Evolutionary conservation across 2,888 invertebrate genomes (phyloP).

Genomic region (Polia nebulosa): DNA sequence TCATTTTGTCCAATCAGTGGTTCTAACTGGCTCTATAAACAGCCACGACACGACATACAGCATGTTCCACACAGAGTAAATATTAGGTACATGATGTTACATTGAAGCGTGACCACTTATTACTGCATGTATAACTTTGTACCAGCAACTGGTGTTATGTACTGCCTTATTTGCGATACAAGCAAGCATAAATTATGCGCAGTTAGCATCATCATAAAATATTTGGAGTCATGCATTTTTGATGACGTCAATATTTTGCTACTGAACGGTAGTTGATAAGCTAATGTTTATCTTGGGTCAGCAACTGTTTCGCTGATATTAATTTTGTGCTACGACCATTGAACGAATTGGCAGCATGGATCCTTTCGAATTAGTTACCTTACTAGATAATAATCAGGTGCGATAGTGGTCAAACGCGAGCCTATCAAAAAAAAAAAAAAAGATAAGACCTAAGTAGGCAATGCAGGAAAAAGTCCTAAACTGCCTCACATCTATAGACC

Average conservation of each 20-base stretch:
- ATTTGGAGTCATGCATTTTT: slow-evolving; percentile 43
- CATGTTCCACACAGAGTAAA: slow-evolving; percentile 46
- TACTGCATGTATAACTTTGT: slow-evolving; percentile 32
- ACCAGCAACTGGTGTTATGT: slow-evolving; percentile 49
- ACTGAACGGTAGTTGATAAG: slow-evolving; percentile 12
- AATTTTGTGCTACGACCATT: not conserved
- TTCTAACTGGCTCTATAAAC: slow-evolving; percentile 73
- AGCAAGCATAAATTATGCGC: slow-evolving; percentile 47
- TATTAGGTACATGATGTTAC: slow-evolving; percentile 65
- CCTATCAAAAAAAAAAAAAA: too few relatives aligned
- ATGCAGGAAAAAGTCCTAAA: slow-evolving; percentile 29
- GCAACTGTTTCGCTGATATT: slow-evolving; percentile 3
- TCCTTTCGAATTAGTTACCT: not conserved
- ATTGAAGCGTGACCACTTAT: slow-evolving; percentile 55
- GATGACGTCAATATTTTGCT: slow-evolving; percentile 24
- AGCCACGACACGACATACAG: slow-evolving; percentile 68
- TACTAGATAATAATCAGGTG: not conserved
- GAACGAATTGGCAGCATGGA: not conserved
- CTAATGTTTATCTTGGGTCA: not conserved
- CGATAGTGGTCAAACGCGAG: not conserved
- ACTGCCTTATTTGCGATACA: slow-evolving; percentile 38
- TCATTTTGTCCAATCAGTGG: slow-evolving; percentile 74
- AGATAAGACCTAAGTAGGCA: too few relatives aligned
- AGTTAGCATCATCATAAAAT: slow-evolving; percentile 49
- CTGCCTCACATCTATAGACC: slow-evolving; percentile 15